Conservation (phyloP, 1,140 invertebrate species). For the Ectropis grisescens region DNA sequence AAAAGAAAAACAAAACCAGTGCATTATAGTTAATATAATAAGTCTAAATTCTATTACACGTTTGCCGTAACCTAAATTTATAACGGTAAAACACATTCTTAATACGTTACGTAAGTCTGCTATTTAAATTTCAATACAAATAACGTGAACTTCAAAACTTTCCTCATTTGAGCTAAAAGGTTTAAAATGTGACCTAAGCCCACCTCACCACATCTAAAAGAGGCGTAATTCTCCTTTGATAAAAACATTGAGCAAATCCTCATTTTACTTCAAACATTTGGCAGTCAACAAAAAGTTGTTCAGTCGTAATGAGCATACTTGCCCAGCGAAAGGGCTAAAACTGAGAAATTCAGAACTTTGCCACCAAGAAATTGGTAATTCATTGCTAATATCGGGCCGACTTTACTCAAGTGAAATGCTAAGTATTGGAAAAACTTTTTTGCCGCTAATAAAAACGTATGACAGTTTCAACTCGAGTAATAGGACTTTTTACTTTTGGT, state of each 20-base stretch:
- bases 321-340: slow-evolving; percentile 38
- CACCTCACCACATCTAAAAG: slow-evolving; percentile 11
- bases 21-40: no score
- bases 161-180: background rate
- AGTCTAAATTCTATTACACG: no score
- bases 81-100: no score
- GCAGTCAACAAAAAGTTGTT: slow-evolving; percentile 27
- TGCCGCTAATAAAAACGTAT: slow-evolving; percentile 19
- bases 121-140: background rate
- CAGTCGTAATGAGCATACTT: slow-evolving; percentile 41
- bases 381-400: slow-evolving; percentile 34
- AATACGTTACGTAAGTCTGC: no score
- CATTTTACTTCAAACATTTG: slow-evolving; percentile 30
- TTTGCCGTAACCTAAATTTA: no score
- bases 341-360: slow-evolving; percentile 20
- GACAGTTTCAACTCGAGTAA: slow-evolving; percentile 15
- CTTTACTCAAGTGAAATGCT: slow-evolving; percentile 24
- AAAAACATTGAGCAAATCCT: slow-evolving; percentile 27
- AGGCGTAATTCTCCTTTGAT: slow-evolving; percentile 5
- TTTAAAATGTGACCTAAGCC: background rate
- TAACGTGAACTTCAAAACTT: background rate
- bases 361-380: slow-evolving; percentile 43
- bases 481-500: slow-evolving; percentile 7
- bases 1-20: no score
- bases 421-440: slow-evolving; percentile 29